Evolutionary conservation across 2,888 invertebrate species (phyloP).

Genomic region (Phyllotreta striolata): DNA sequence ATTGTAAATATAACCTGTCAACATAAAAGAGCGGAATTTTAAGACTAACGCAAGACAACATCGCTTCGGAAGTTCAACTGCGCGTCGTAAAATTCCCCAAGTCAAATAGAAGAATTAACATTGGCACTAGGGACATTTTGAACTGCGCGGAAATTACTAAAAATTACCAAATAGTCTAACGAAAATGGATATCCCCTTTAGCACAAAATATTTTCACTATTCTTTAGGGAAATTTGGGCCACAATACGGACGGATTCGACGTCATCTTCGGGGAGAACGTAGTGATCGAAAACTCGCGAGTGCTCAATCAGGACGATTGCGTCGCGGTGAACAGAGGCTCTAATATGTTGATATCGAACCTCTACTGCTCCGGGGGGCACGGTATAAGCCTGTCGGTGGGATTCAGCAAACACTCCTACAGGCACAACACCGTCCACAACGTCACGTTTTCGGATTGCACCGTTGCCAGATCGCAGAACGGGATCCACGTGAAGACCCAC

Average conservation of each 20-base stretch:
- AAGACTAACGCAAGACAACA: neutral
- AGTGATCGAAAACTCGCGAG: constrained; percentile 37
- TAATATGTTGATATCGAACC: constrained; percentile 34
- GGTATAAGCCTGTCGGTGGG: constrained; percentile 44
- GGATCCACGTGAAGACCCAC: constrained; percentile 43
- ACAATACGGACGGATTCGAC: constrained; percentile 44
- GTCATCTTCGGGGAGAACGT: constrained; percentile 35
- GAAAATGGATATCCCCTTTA: no score
- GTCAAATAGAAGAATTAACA: no score
- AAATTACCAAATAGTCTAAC: no score
- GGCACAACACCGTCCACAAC: constrained; percentile 33
- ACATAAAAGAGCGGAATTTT: no score
- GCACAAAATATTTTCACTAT: neutral
- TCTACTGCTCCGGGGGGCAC: constrained; percentile 42
- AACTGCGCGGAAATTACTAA: no score
- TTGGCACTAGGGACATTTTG: no score
- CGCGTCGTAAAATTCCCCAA: no score
- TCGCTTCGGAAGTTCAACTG: neutral
- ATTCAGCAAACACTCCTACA: constrained; percentile 31
- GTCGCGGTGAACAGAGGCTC: constrained; percentile 41
- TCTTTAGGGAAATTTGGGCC: constrained; percentile 31
- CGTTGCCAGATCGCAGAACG: constrained; percentile 32
- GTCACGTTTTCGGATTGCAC: constrained; percentile 34
- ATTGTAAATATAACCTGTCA: neutral
- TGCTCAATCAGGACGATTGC: constrained; percentile 46